Evolutionary conservation across 2,888 invertebrate species (phyloP).

Genomic region (Drosophila kanekoi): DNA sequence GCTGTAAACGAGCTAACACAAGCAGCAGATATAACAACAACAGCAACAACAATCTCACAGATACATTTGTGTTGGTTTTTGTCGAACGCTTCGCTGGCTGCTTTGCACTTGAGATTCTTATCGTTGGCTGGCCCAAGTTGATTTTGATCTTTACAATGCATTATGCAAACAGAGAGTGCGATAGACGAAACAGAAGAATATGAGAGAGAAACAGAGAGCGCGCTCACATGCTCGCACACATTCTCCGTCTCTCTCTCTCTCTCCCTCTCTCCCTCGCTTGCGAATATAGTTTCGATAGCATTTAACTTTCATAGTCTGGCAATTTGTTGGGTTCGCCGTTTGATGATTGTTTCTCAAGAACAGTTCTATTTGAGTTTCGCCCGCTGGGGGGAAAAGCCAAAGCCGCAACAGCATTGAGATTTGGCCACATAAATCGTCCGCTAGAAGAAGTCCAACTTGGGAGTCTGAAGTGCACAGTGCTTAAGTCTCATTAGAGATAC

Average conservation of each 20-base stretch:
- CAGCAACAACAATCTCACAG: constrained; percentile 48
- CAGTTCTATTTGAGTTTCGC: constrained; percentile 28
- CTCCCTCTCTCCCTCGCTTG: constrained; percentile 10
- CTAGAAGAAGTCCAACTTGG: constrained; percentile 51
- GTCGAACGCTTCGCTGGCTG: constrained; percentile 79
- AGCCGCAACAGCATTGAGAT: constrained; percentile 26
- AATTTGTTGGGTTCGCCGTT: constrained; percentile 31
- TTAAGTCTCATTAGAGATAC: constrained; percentile 82
- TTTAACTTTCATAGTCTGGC: constrained; percentile 32
- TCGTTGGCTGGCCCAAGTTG: constrained; percentile 67
- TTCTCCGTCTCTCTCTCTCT: too few species aligned
- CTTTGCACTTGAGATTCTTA: constrained; percentile 80
- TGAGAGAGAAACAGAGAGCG: background rate
- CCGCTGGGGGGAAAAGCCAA: background rate
- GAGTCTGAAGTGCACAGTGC: constrained; percentile 71
- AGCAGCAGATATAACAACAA: constrained; percentile 32
- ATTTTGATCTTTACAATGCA: constrained; percentile 79
- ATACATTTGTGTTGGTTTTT: constrained; percentile 64
- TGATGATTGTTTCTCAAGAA: constrained; percentile 48
- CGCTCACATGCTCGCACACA: background rate
- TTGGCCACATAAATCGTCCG: constrained; percentile 56
- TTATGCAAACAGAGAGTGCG: constrained; percentile 59
- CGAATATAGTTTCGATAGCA: constrained; percentile 38
- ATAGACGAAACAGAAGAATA: constrained; percentile 34
- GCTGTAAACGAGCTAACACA: constrained; percentile 69